These are phyloP conservation scores for Ecdyonurus torrentis DNA, from an alignment of 2,888 invertebrate genomes.

Conservation along the genomic window DNA sequence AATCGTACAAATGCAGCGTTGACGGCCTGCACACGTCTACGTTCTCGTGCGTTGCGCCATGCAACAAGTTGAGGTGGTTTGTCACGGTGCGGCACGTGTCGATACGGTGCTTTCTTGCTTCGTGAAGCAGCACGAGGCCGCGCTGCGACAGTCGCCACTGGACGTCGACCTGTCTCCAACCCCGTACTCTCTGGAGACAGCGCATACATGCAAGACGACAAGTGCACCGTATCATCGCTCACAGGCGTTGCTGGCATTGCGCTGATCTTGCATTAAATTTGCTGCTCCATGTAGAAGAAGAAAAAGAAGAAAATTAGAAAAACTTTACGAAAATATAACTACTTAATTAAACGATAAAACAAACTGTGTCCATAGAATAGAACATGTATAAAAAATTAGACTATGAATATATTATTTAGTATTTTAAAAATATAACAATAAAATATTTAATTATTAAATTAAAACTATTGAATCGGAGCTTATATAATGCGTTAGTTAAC, in stretches of 20 bases:
- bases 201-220: not conserved
- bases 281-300: no score
- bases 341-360: no score
- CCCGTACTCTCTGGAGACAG: not conserved
- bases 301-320: no score
- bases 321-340: no score
- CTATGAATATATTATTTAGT: no score
- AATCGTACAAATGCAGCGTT: slow-evolving; percentile 41
- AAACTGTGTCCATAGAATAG: no score
- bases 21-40: slow-evolving; percentile 44
- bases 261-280: no score
- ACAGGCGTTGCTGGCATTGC: not conserved
- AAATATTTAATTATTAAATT: no score
- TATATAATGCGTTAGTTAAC: no score
- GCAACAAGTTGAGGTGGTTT: slow-evolving; percentile 40
- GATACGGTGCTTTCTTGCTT: slow-evolving; percentile 13
- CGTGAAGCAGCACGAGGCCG: not conserved
- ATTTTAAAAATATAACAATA: no score
- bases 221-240: not conserved
- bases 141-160: not conserved
- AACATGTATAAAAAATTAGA: no score
- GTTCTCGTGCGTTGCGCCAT: slow-evolving; percentile 40
- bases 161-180: not conserved
- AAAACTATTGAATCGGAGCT: no score
- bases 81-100: slow-evolving; percentile 29